Evolutionary conservation across 2,113 vertebrate species (phyloP).

Genomic region (Forbesichthys agassizii): DNA sequence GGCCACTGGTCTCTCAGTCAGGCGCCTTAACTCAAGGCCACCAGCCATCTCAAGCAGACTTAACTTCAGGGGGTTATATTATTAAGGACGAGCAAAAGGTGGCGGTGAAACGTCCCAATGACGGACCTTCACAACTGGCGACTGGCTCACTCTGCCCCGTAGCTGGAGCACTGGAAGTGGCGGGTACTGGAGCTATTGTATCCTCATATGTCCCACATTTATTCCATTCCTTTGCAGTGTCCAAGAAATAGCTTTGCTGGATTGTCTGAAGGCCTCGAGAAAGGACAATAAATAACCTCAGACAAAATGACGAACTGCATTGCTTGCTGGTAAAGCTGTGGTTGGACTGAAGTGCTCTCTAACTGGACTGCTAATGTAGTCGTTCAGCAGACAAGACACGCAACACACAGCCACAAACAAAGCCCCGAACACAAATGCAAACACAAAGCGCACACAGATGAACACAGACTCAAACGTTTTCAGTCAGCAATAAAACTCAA

Average conservation of each 20-base stretch:
- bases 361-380: constrained; percentile 53
- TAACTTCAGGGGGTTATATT: constrained; percentile 42
- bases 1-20: constrained; percentile 46
- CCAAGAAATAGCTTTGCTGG: not conserved
- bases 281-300: not conserved
- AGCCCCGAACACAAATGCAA: not conserved
- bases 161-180: not conserved
- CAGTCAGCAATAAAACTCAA: constrained; percentile 47
- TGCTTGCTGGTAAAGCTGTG: constrained; percentile 62
- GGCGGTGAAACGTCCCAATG: constrained; percentile 10
- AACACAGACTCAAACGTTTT: constrained; percentile 22
- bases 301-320: constrained; percentile 40
- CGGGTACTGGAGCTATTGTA: not conserved
- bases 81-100: constrained; percentile 43
- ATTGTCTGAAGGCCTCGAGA: not conserved
- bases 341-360: constrained; percentile 40
- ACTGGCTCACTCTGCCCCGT: not conserved
- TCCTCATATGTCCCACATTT: not conserved
- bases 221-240: not conserved
- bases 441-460: constrained; percentile 16
- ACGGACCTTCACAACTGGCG: constrained; percentile 22
- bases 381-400: constrained; percentile 18
- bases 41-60: constrained; percentile 34
- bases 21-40: constrained; percentile 59
- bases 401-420: no score